These are phyloP conservation scores for Pungitius pungitius DNA, from an alignment of 2,113 vertebrate species.

Conservation along the genomic window DNA sequence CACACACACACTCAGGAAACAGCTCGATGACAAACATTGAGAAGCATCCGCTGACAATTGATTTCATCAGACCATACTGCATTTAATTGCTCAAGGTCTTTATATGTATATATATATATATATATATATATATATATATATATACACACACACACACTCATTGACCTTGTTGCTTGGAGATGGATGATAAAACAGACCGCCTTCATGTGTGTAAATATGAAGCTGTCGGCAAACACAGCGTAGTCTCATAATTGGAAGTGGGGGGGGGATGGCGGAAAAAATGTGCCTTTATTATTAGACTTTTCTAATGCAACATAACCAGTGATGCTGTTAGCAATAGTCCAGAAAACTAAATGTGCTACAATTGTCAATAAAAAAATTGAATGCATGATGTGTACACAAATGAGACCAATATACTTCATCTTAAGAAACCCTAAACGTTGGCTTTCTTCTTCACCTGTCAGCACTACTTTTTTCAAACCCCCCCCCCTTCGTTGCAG, in stretches of 20 bases:
- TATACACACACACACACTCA: background rate
- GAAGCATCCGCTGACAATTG: background rate
- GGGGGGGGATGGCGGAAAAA: too few species aligned
- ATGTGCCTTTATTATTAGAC: too few species aligned
- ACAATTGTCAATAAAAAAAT: background rate
- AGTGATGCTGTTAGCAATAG: too few species aligned
- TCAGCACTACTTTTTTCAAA: constrained; percentile 32
- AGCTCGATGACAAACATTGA: constrained; percentile 1
- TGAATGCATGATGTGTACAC: background rate
- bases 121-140: background rate
- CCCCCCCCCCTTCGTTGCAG: constrained; percentile 20
- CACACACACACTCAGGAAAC: background rate
- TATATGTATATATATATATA: background rate
- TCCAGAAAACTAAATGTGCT: background rate
- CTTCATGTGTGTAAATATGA: background rate
- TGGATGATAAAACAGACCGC: background rate
- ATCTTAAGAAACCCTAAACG: background rate
- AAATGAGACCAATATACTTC: constrained; percentile 1
- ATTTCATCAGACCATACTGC: background rate
- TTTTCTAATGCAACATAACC: too few species aligned
- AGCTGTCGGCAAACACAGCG: background rate
- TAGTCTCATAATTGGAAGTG: background rate
- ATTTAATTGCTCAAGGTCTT: background rate
- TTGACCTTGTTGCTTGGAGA: background rate
- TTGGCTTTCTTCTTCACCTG: background rate